Conservation (phyloP, 2,113 vertebrate genomes). For the Physeter macrocephalus region DNA sequence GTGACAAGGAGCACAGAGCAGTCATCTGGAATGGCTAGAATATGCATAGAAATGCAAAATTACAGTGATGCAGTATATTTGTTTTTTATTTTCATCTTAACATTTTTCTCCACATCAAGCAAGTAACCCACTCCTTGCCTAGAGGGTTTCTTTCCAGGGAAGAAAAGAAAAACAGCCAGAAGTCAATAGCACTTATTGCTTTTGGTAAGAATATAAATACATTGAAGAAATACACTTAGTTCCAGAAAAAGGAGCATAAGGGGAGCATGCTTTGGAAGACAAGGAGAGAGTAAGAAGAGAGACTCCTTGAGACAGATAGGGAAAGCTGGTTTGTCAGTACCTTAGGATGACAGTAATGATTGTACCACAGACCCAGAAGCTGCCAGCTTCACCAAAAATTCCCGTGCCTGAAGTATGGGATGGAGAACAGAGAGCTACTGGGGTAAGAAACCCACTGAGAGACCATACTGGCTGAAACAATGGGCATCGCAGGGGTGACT, state of each 20-base stretch:
- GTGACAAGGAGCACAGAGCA: neutral
- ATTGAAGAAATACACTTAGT: neutral
- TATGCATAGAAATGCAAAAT: neutral
- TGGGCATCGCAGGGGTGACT: neutral
- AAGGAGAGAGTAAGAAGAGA: neutral
- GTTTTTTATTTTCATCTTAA: neutral
- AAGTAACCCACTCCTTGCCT: neutral
- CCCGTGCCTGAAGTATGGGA: too few species aligned
- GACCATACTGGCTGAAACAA: neutral
- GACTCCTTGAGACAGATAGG: neutral
- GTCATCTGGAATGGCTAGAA: neutral
- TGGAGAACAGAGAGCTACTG: neutral
- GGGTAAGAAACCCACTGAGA: neutral
- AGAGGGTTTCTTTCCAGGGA: neutral
- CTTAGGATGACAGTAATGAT: neutral
- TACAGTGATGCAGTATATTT: neutral
- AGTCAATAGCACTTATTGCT: neutral
- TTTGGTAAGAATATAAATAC: neutral
- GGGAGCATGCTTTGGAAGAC: neutral
- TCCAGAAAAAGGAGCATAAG: neutral
- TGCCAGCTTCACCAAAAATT: neutral
- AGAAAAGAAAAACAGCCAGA: neutral
- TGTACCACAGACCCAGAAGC: neutral
- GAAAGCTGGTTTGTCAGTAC: neutral
- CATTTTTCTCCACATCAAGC: neutral